These are phyloP conservation scores for Manis javanica DNA, from an alignment of 2,797 vertebrate genomes.

Conservation along the genomic window DNA sequence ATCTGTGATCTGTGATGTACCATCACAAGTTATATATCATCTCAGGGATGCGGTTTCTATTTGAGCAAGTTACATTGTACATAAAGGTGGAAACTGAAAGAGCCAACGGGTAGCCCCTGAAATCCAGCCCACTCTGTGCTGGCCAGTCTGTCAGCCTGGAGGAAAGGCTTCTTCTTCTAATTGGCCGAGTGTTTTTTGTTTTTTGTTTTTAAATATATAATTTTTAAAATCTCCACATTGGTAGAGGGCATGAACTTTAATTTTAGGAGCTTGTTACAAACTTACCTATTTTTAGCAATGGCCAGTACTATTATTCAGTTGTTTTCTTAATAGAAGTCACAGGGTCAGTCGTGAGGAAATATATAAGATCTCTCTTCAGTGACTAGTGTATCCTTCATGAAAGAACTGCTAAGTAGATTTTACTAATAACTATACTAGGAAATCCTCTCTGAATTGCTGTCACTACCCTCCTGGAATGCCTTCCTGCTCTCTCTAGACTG, in stretches of 20 bases:
- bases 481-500: not conserved
- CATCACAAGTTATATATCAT: rapidly evolving
- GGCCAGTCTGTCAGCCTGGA: not conserved
- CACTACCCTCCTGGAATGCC: not conserved
- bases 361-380: not conserved
- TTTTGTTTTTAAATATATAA: not conserved
- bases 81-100: not conserved
- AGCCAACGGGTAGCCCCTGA: rapidly evolving
- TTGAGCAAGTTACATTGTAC: not conserved
- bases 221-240: not conserved
- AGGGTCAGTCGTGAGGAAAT: not conserved
- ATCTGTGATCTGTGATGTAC: not conserved
- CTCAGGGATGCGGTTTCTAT: not conserved
- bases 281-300: not conserved
- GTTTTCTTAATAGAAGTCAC: not conserved
- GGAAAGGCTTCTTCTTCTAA: not conserved
- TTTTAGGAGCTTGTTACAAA: not conserved
- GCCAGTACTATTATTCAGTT: not conserved
- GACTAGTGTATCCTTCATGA: not conserved
- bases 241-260: not conserved
- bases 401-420: not conserved
- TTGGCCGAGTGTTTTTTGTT: not conserved
- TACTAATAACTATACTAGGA: not conserved
- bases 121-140: not conserved
- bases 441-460: not conserved